Conservation (phyloP, 2,797 vertebrate genomes). For the Hippopotamyrus pictus region DNA sequence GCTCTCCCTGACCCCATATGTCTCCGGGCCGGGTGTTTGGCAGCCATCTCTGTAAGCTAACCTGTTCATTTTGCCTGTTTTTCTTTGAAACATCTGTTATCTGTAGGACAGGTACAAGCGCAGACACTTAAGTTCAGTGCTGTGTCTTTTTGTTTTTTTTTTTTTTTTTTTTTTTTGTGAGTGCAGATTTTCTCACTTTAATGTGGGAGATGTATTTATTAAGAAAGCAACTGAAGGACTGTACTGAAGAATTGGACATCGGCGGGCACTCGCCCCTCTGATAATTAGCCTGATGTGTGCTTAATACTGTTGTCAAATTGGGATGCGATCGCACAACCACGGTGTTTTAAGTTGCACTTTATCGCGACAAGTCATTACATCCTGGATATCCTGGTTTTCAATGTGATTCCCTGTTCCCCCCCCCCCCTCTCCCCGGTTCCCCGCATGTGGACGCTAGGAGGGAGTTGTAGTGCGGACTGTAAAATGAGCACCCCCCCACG, state of each 20-base stretch:
- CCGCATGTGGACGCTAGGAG: not conserved
- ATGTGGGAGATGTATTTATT: conserved; percentile 65
- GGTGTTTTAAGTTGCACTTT: conserved; percentile 48
- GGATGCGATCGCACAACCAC: conserved; percentile 19
- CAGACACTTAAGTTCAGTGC: not conserved
- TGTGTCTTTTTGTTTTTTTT: not conserved
- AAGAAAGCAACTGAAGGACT: conserved; percentile 55
- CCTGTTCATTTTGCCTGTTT: conserved; percentile 42
- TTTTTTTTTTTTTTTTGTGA: not conserved
- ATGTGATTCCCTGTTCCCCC: not conserved
- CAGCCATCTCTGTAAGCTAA: conserved; percentile 36
- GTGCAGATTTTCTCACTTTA: conserved; percentile 39
- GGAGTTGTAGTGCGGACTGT: conserved; percentile 4
- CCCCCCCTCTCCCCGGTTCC: not conserved
- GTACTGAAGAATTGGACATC: conserved; percentile 33
- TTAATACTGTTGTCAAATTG: conserved; percentile 42
- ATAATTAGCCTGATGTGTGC: conserved; percentile 43
- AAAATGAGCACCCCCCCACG: not conserved
- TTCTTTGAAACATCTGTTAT: not conserved
- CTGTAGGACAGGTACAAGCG: not conserved
- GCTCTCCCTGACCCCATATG: conserved; percentile 29
- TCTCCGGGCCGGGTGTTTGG: conserved; percentile 44
- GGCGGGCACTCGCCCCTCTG: conserved; percentile 36
- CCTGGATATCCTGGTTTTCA: conserved; percentile 20
- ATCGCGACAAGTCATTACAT: conserved; percentile 35